Evolutionary conservation across 1,140 invertebrate genomes (phyloP), one percentile per base, ranked within the genome.

Genomic region (Akabosia matsudoensis): DNA sequence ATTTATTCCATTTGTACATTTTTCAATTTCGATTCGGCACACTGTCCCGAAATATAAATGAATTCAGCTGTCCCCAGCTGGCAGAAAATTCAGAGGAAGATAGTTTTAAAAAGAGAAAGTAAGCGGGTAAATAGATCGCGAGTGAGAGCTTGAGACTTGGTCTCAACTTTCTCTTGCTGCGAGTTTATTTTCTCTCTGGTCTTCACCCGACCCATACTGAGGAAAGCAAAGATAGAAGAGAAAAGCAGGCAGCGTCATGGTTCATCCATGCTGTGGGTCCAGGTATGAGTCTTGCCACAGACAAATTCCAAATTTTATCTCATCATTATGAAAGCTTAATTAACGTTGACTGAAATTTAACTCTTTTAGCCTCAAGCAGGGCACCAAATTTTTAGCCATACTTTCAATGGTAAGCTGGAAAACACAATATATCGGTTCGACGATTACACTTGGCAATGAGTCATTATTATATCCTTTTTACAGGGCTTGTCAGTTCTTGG

Each of bases 321-420:
- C 26, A 10, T 22, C n/a, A 67, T n/a, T 16, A 24, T 61, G 54
- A 14, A 61, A 22, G 14, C 54, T 61, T n/a, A 61, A n/a, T n/a
- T n/a, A n/a, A n/a, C n/a, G n/a, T n/a, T n/a, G n/a, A n/a, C n/a
- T n/a, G n/a, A n/a, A n/a, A n/a, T n/a, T n/a, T n/a, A n/a, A n/a
- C 3, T 56, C 24, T 22, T 18, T 10, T 37, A 34, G 33, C 70
- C 37, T 72, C 31, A 72, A 72, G 28, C 70, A 72, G 24, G 70
- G 70, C 33, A 72, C 70, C 3, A 72, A 72, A 26, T 72, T 72
- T 28, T 22, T 72, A 22, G 70, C 70, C 10, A 45, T 72, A 51
- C 26, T 72, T 33, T 72, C 70, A 7, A 72, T 72, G 70, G 70
- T 72, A 72, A 37, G n/a, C 28, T 28, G n/a, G n/a, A n/a, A 67